Evolutionary conservation across 2,797 vertebrate genomes (phyloP), one percentile per base, ranked within the genome.

Genomic region (Sardinella longiceps): DNA sequence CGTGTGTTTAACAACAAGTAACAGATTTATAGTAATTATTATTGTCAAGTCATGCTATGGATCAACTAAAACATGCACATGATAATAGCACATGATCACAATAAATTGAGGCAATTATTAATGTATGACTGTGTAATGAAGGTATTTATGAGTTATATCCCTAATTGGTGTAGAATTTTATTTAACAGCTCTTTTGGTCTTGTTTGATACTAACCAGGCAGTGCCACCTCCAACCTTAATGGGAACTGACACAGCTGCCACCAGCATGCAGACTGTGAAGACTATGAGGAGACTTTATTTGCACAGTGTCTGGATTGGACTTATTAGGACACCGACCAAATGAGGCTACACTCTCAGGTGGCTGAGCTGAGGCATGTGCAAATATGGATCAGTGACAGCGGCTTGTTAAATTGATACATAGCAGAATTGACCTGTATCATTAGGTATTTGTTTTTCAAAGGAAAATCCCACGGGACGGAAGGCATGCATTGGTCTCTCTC

Each of bases 381-480:
- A 77, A 77, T 39, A 18, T 10, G 70, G 33, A 20, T 9, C 66
- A 18, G 66, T 39, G 37, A 77, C 70, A 77, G 51, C 51, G 18
- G 70, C 70, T 77, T 77, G 70, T 77, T 77, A 77, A 77, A 39
- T 77, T 77, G 70, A 77, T 77, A 39, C 37, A 77, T 77, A 43
- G 70, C 70, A 18, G n/a, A n/a, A n/a, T n/a, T n/a, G n/a, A n/a
- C n/a, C n/a, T n/a, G n/a, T n/a, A n/a, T n/a, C n/a, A n/a, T n/a
- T n/a, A n/a, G n/a, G n/a, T n/a, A n/a, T n/a, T n/a, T n/a, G n/a
- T n/a, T n/a, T n/a, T 80, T 83, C 48, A 74, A 39, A 48, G 45
- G 63, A 53, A 39, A 30, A 86, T 83, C 63, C 66, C 18, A 81
- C 81, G 7, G 23, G n/a, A n/a, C n/a, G n/a, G n/a, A n/a, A n/a